A percentile compares a stretch with the other conserved stretches of the same genome.
These are phyloP conservation scores for Meda fulgida DNA, from an alignment of 2,797 vertebrate species.

Conservation along the genomic window DNA sequence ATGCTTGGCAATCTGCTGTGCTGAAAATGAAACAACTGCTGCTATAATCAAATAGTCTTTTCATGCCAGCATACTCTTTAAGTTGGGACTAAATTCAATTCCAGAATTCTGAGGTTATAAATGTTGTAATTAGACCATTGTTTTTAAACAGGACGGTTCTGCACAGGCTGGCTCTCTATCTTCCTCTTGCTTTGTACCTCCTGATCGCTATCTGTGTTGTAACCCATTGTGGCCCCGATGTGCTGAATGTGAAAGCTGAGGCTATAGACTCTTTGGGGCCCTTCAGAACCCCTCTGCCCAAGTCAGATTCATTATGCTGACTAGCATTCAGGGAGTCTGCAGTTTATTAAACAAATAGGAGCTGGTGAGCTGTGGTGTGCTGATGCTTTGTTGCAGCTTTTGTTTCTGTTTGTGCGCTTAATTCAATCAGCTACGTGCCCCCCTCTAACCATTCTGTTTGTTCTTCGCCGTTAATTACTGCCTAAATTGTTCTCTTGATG, in stretches of 20 bases:
- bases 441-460: conserved; percentile 78
- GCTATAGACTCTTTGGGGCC: conserved; percentile 42
- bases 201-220: conserved; percentile 31
- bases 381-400: conserved; percentile 78
- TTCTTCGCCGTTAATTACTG: conserved; percentile 82
- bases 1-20: conserved; percentile 77
- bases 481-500: conserved; percentile 83
- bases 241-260: conserved; percentile 16
- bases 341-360: conserved; percentile 80
- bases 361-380: conserved; percentile 76
- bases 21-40: conserved; percentile 82
- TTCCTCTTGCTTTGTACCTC: conserved; percentile 21
- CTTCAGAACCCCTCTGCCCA: conserved; percentile 40
- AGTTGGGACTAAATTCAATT: conserved; percentile 82
- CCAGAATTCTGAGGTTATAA: conserved; percentile 79
- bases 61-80: conserved; percentile 81
- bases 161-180: conserved; percentile 29
- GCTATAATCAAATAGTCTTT: conserved; percentile 82
- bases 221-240: conserved; percentile 47
- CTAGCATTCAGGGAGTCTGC: conserved; percentile 78
- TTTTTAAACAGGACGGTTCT: conserved; percentile 67
- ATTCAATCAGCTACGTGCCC: conserved; percentile 82
- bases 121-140: conserved; percentile 82
- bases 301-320: conserved; percentile 77
- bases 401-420: conserved; percentile 80